A percentile compares a stretch with the other conserved stretches of the same genome.
Conservation (phyloP, 2,888 invertebrate genomes). For the Torymus auratus region DNA sequence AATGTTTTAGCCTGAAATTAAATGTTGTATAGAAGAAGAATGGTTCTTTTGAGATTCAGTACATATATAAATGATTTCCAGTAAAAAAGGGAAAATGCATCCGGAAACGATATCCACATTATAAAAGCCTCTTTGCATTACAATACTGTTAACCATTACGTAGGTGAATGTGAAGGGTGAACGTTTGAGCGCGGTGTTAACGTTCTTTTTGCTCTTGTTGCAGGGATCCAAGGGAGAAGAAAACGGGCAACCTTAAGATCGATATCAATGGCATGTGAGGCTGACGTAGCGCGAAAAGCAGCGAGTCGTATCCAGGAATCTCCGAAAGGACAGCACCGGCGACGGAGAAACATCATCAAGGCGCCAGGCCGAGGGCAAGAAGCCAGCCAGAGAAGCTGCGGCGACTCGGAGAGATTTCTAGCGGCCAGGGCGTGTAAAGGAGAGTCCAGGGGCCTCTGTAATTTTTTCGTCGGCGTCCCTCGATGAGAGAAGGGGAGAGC, state of each 20-base stretch:
- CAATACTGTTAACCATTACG: too few relatives aligned
- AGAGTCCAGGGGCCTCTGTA: not conserved
- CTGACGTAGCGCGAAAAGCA: slow-evolving; percentile 39
- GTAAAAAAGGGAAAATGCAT: too few relatives aligned
- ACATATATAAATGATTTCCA: not conserved
- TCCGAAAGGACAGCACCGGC: not conserved
- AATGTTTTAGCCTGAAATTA: too few relatives aligned
- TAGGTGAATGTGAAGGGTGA: not conserved
- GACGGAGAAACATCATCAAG: not conserved
- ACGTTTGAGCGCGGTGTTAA: not conserved
- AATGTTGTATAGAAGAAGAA: not conserved
- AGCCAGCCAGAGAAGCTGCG: not conserved
- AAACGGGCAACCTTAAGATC: slow-evolving; percentile 91
- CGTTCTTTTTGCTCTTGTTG: slow-evolving; percentile 61
- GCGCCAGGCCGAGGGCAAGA: not conserved
- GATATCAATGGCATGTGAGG: slow-evolving; percentile 83
- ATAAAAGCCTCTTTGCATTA: too few relatives aligned
- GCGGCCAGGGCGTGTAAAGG: slow-evolving; percentile 8
- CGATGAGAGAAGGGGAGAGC: too few relatives aligned
- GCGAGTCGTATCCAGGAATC: slow-evolving; percentile 18
- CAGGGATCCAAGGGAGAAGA: slow-evolving; percentile 93
- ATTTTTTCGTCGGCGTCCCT: not conserved
- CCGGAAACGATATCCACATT: too few relatives aligned
- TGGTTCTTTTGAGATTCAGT: not conserved
- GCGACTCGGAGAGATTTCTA: not conserved